Base-by-base conservation (phyloP, 2,113 vertebrate species). In the Carassius gibelio region DNA sequence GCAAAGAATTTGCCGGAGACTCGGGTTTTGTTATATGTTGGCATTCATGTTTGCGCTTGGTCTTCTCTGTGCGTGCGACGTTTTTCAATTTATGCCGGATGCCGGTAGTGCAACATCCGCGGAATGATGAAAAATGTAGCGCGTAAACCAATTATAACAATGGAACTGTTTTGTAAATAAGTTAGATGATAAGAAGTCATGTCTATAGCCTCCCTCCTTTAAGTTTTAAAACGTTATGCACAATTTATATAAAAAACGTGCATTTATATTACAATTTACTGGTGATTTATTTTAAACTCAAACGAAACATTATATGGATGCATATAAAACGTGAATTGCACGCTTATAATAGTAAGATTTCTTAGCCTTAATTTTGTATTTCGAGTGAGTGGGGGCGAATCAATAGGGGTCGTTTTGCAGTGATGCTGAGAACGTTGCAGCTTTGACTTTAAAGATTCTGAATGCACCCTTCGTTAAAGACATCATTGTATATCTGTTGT, bases 321-420 rank as follows among this genome's bases (percentile, higher is more conserved):
- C 3, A 26, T 17, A 26, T 17, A 3, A 7, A n/a, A 10, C 10
- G 5, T 11, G 42, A 6, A 48, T 48, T 15, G 14, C 77, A 48
- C 3, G 4, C 11, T 26, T 48, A 55, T 19, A 55, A 64, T 15
- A 52, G 23, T 11, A 30, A 68, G 10, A 19, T 81, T 8, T 64
- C 42, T 48, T 66, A 10, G n/a, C 36, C 8, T 75, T 77, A 36
- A 84, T 36, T 21, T 69, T 68, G 23, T 45, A 17, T 34, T 38
- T 64, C 8, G 68, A 55, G 69, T 74, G 68, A 66, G 78, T 85
- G 78, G 85, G 85, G 85, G 77, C 42, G 79, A 81, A 72, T 69
- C 48, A 77, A 6, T 48, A 52, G 38, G 57, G 62, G 15, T 68
- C 66, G 62, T n/a, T 30, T 82, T 50, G 62, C 64, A 71, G 30